Base-by-base conservation (phyloP, 1,140 invertebrate species). In the Trinorchestia longiramus region DNA sequence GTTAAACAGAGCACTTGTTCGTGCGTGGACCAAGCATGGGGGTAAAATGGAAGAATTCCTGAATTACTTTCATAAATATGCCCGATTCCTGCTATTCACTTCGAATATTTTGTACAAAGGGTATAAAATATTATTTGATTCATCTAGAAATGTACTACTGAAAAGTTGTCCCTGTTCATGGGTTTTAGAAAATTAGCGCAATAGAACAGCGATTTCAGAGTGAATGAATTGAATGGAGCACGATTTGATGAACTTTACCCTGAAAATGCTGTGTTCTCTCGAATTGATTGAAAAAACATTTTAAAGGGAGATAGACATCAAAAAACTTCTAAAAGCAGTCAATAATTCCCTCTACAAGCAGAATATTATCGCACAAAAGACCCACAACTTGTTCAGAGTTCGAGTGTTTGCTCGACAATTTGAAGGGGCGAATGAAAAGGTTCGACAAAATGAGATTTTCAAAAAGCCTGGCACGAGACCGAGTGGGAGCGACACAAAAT, bases 301-400 rank as follows among this genome's bases (percentile, higher is more conserved):
- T 77, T 23, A 19, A 77, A 36, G 36, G 36, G 62, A 77, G 62
- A 77, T 77, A 77, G 36, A 77, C 62, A 77, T 77, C 62, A 77
- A 77, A 77, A 28, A 28, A 36, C 15, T 77, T 11, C 28, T 77
- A 11, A 11, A 77, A 77, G 62, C 62, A 77, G 62, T 77, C 62
- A 36, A 77, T 77, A 77, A 77, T 77, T 77, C 62, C 8, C 3
- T 77, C 62, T 77, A 77, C 15, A 77, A 28, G 28, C 62, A 77
- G 62, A 77, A 77, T 77, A 77, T 77, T 77, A 77, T 77, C 62
- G 62, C 62, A 77, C 62, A 77, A 77, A 77, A 77, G 62, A 77
- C 62, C 62, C 62, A 77, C 62, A 77, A 77, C 62, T 77, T 77
- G 62, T 28, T 77, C 28, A 11, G 62, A n/a, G 15, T 77, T 77